Conservation (phyloP, 2,888 invertebrate genomes). For the Morpho achilles region DNA sequence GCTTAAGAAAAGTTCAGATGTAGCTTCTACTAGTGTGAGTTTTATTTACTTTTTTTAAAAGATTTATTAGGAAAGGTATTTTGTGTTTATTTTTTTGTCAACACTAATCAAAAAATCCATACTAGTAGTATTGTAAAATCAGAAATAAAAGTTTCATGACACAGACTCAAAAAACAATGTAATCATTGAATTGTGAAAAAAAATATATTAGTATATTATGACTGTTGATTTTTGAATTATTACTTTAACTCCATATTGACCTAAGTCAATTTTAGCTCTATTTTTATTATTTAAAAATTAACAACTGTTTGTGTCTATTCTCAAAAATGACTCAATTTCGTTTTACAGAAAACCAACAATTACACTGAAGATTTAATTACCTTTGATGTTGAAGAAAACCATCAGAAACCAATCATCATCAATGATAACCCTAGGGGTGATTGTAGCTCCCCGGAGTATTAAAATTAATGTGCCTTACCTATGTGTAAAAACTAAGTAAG, state of each 20-base stretch:
- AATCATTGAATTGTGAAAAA: too few species aligned
- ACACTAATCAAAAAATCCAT: too few species aligned
- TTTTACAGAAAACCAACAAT: slow-evolving; percentile 55
- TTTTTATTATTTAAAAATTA: too few species aligned
- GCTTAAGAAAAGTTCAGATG: slow-evolving; percentile 49
- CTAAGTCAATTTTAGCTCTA: too few species aligned
- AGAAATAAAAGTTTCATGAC: too few species aligned
- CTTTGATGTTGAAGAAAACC: slow-evolving; percentile 65
- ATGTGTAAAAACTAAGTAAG: slow-evolving; percentile 33
- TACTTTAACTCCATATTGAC: too few species aligned
- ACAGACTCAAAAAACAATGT: too few species aligned
- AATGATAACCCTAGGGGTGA: slow-evolving; percentile 52
- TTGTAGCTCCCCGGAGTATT: slow-evolving; percentile 70
- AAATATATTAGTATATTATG: too few species aligned
- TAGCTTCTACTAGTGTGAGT: slow-evolving; percentile 61
- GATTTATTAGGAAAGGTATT: not conserved
- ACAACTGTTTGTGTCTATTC: too few species aligned
- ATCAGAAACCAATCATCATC: slow-evolving; percentile 47
- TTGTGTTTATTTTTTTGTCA: not conserved
- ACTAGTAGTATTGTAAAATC: too few species aligned
- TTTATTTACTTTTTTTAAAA: not conserved
- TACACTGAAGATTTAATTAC: slow-evolving; percentile 58
- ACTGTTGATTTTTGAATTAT: too few species aligned
- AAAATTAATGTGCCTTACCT: slow-evolving; percentile 55
- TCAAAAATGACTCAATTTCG: too few species aligned